Evolutionary conservation across 2,888 invertebrate genomes (phyloP).

Genomic region (Cerastis leucographa): DNA sequence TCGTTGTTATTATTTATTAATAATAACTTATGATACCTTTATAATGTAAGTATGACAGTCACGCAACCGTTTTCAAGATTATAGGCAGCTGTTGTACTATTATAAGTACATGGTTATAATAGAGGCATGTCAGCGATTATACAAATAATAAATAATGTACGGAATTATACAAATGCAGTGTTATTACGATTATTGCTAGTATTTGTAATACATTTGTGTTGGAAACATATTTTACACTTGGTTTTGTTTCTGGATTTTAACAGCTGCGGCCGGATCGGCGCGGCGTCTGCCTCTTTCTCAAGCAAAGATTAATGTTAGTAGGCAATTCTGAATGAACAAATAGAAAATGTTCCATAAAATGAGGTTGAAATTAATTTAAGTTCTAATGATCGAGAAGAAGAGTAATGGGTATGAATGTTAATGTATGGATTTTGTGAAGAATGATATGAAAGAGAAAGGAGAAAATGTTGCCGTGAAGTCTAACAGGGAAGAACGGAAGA

Average conservation of each 20-base stretch:
- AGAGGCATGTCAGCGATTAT: slow-evolving; percentile 58
- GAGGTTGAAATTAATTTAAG: too few species aligned
- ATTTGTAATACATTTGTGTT: not conserved
- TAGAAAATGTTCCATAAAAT: not conserved
- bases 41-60: slow-evolving; percentile 69
- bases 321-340: not conserved
- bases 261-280: too few species aligned
- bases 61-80: slow-evolving; percentile 70
- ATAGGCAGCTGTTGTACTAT: slow-evolving; percentile 69
- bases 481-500: too few species aligned
- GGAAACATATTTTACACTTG: not conserved
- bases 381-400: too few species aligned
- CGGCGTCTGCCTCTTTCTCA: not conserved
- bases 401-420: too few species aligned
- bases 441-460: too few species aligned
- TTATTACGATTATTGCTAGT: slow-evolving; percentile 17
- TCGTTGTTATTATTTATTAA: slow-evolving; percentile 46
- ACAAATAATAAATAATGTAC: slow-evolving; percentile 33
- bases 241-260: not conserved
- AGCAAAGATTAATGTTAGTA: not conserved
- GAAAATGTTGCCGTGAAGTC: too few species aligned
- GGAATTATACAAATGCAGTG: slow-evolving; percentile 28
- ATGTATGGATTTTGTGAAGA: too few species aligned
- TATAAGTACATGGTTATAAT: slow-evolving; percentile 68
- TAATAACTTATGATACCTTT: slow-evolving; percentile 40